phyloP scores from a whole-genome alignment of 92 coral and sea anemone genomes.

The Virgularia gustaviana region DNA sequence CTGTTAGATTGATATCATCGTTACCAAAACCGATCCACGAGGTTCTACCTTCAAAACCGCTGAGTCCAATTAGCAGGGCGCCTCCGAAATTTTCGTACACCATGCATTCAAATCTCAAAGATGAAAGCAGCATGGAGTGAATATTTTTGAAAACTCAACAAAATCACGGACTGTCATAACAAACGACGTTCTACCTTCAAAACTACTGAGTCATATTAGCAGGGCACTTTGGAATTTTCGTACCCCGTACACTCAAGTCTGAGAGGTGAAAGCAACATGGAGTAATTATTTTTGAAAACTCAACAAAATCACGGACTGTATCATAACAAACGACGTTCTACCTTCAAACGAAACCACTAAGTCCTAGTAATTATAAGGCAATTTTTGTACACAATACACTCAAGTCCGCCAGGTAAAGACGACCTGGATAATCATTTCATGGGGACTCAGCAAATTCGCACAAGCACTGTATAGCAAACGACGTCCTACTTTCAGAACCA shows the following conservation, averaged over 20 bases:
- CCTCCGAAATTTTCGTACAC: slow-evolving; percentile 18
- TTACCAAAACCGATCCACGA: slow-evolving; percentile 9
- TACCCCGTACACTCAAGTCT: slow-evolving; percentile 24
- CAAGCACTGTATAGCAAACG: no score
- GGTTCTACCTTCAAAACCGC: slow-evolving; percentile 29
- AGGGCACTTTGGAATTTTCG: not conserved
- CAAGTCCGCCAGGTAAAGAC: no score
- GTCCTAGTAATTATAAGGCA: no score
- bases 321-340: slow-evolving; percentile 12
- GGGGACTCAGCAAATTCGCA: no score
- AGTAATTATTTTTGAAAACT: no score
- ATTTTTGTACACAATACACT: no score
- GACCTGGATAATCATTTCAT: no score
- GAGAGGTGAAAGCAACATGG: not conserved
- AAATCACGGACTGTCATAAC: no score
- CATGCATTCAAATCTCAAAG: slow-evolving; percentile 9
- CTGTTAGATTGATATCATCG: slow-evolving; percentile 19
- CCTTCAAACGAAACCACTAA: slow-evolving; percentile 33
- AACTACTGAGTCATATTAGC: slow-evolving; percentile 27
- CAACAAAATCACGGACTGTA: no score
- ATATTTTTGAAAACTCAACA: no score
- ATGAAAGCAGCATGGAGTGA: not conserved
- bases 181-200: slow-evolving; percentile 23
- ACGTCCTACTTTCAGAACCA: no score
- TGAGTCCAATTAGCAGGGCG: slow-evolving; percentile 20